A percentile compares a stretch with the other conserved stretches of the same genome.
Conservation (phyloP, 2,888 invertebrate genomes). For the Saturnia pavonia region DNA sequence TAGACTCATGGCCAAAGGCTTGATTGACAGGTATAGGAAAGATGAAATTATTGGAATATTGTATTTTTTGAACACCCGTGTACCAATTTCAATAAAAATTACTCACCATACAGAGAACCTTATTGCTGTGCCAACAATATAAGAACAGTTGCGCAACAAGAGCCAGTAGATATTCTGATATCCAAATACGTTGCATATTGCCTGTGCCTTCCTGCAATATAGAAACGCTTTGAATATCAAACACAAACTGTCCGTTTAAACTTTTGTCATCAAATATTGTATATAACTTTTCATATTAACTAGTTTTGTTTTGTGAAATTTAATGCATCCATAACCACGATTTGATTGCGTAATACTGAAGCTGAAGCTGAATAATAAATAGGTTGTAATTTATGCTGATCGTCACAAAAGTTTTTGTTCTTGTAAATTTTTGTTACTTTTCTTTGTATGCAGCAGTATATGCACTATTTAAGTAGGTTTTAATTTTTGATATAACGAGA, state of each 20-base stretch:
- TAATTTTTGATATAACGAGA: no score
- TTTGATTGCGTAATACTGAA: background rate
- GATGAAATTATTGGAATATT: no score
- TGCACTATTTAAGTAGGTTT: no score
- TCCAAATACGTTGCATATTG: conserved; percentile 63
- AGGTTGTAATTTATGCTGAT: no score
- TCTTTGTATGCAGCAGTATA: no score
- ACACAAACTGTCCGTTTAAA: background rate
- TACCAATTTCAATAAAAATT: background rate
- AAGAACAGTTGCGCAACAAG: conserved; percentile 71
- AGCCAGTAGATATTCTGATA: conserved; percentile 68
- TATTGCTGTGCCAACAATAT: conserved; percentile 76
- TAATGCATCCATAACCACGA: background rate
- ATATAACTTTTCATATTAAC: background rate
- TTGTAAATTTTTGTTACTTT: no score
- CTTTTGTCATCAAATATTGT: background rate
- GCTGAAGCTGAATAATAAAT: no score
- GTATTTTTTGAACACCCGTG: no score
- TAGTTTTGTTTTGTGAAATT: background rate
- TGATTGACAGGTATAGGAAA: no score
- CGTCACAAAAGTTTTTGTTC: no score
- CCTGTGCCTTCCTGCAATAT: conserved; percentile 55
- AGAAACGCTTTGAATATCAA: background rate
- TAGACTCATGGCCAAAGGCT: no score
- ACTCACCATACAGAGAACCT: conserved; percentile 62